Conservation (phyloP, 2,113 vertebrate species). For the Hemiscyllium ocellatum region DNA sequence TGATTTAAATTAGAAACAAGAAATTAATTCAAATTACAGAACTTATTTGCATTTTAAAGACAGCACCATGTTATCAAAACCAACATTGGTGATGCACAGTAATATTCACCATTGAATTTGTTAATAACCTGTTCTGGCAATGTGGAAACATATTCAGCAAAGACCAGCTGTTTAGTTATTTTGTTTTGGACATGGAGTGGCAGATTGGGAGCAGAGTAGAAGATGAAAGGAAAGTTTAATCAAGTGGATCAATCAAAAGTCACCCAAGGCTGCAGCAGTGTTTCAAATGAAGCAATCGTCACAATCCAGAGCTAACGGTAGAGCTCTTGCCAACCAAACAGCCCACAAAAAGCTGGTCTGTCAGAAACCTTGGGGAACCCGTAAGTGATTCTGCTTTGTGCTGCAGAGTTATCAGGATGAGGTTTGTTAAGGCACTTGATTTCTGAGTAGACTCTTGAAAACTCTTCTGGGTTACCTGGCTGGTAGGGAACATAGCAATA, state of each 20-base stretch:
- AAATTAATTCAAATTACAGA: background rate
- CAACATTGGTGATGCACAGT: background rate
- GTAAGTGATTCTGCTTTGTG: no score
- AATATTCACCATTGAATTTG: background rate
- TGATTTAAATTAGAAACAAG: slow-evolving; percentile 9
- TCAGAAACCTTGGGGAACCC: no score
- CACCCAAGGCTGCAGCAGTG: background rate
- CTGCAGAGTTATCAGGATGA: no score
- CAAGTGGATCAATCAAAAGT: background rate
- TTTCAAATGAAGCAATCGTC: background rate
- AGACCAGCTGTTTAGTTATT: background rate
- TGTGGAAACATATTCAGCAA: background rate
- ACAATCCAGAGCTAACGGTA: background rate
- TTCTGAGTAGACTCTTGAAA: background rate
- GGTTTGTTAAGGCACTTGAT: background rate
- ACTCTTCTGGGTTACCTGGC: background rate
- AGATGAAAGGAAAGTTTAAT: background rate
- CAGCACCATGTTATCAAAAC: background rate
- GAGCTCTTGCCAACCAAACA: background rate
- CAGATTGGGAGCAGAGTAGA: no score
- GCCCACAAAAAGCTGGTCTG: background rate
- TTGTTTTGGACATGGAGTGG: background rate
- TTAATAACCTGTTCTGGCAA: background rate
- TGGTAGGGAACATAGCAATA: background rate
- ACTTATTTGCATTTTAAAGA: background rate